Percentiles rank a stretch among this genome's conserved stretches.
These are phyloP conservation scores for Osmoderma eremita DNA, from an alignment of 2,888 invertebrate genomes.

Conservation along the genomic window DNA sequence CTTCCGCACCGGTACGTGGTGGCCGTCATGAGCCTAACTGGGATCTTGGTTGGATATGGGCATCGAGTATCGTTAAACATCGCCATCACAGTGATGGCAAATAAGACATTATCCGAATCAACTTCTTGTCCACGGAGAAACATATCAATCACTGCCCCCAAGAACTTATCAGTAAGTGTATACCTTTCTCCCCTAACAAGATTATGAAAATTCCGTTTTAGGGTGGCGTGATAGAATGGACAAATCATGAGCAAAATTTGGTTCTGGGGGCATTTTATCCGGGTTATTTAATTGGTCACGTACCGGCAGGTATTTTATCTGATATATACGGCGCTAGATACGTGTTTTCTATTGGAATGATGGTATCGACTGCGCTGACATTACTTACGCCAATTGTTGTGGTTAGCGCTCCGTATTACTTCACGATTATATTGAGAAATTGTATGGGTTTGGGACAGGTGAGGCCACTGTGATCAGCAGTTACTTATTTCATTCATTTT, in stretches of 20 bases:
- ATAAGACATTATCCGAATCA: background rate
- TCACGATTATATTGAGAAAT: slow-evolving; percentile 2
- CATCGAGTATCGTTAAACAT: slow-evolving; percentile 38
- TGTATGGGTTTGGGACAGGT: too few relatives aligned
- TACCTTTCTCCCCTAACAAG: background rate
- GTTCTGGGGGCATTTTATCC: slow-evolving; percentile 37
- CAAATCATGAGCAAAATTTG: slow-evolving; percentile 26
- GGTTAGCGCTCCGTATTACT: background rate
- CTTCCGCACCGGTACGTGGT: slow-evolving; percentile 20
- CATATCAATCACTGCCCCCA: background rate
- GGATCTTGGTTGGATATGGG: slow-evolving; percentile 20
- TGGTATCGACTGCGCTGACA: slow-evolving; percentile 32
- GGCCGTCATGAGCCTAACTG: slow-evolving; percentile 20
- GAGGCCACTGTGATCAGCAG: too few relatives aligned
- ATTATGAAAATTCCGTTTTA: background rate
- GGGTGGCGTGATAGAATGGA: slow-evolving; percentile 35
- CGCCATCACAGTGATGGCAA: slow-evolving; percentile 37
- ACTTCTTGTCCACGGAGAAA: background rate
- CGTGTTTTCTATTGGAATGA: slow-evolving; percentile 13
- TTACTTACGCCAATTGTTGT: slow-evolving; percentile 28
- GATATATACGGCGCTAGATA: slow-evolving; percentile 37
- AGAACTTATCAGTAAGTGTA: too few relatives aligned
- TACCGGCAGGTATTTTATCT: slow-evolving; percentile 39
- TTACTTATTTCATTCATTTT: too few relatives aligned
- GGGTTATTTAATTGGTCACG: slow-evolving; percentile 32